Base-by-base conservation (phyloP, 1,140 invertebrate species). In the Bicyclus anynana region DNA sequence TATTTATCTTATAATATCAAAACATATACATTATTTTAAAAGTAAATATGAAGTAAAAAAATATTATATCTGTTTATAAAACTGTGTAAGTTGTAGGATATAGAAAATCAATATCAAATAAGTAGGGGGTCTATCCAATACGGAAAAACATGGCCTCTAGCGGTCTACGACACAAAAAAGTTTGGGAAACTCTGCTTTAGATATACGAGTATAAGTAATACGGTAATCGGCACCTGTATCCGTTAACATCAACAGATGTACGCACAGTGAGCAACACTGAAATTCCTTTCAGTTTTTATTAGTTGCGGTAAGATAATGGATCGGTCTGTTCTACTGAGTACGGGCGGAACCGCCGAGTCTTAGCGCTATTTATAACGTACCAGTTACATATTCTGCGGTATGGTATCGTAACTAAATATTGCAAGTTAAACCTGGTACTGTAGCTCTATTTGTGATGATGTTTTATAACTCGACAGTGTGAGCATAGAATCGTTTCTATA, bases 281-380 rank as follows among this genome's bases (percentile, higher is more conserved):
- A 77, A 80, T 78, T 82, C 74, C 75, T 74, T 82, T 77, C 69
- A 72, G 72, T 72, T 84, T 85, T 84, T 84, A 82, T 82, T 80
- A 76, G 75, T 77, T 75, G 72, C 72, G 69, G 75, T 72, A 76
- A 82, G 78, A 86, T 83, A 86, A 82, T 82, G 74, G 74, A 81
- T 70, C 53, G 74, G 69, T 75, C 78, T 83, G 79, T 77, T 79
- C 76, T 69, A 72, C 62, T 65, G 69, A 74, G 72, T 72, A 66
- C 67, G 65, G 57, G 48, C 68, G 70, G 68, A 74, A 77, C 76
- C 72, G 10, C n/a, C 29, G 29, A 33, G 29, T 33, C 29, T 33
- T 12, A 75, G 62, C 62, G 72, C 83, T 86, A 84, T 86, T 84
- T 83, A 81, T 86, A 86, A 62, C 74, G 44, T 60, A 69, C 64